phyloP scores from a whole-genome alignment of 2,797 vertebrate species.

The Oryzias dopingdopingensis region DNA sequence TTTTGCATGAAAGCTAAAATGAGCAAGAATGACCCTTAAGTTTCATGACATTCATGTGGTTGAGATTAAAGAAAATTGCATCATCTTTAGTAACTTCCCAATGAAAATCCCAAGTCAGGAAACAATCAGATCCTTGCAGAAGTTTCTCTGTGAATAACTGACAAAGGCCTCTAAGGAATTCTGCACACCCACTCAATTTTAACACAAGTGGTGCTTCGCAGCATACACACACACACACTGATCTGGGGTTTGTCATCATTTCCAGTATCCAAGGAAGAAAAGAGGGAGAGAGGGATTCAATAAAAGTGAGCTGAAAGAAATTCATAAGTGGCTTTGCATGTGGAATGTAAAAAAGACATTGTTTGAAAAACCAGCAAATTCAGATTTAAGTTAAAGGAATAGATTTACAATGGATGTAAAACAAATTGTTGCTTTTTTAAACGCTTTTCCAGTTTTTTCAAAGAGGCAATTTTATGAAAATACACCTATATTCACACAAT shows the following conservation, averaged over 20 bases:
- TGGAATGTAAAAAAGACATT: slow-evolving; percentile 21
- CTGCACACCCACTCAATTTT: slow-evolving; percentile 42
- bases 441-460: slow-evolving; percentile 18
- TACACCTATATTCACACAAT: slow-evolving; percentile 17
- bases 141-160: slow-evolving; percentile 39
- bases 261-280: slow-evolving; percentile 27
- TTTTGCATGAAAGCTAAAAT: slow-evolving; percentile 34
- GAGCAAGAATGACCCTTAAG: slow-evolving; percentile 28
- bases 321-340: slow-evolving; percentile 40
- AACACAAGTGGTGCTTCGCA: slow-evolving; percentile 46
- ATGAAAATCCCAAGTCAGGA: slow-evolving; percentile 26
- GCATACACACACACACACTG: slow-evolving; percentile 25
- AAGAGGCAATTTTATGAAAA: slow-evolving; percentile 14
- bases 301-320: background rate
- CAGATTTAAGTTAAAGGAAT: background rate
- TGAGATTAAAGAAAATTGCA: slow-evolving; percentile 28
- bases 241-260: slow-evolving; percentile 36
- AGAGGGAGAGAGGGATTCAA: slow-evolving; percentile 27
- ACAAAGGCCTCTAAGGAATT: slow-evolving; percentile 49
- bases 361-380: slow-evolving; percentile 12
- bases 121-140: slow-evolving; percentile 38
- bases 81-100: slow-evolving; percentile 21
- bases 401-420: background rate
- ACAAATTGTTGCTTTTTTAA: slow-evolving; percentile 1
- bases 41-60: slow-evolving; percentile 33